Conservation (phyloP, 2,797 vertebrate genomes). For the Pangasius djambal region DNA sequence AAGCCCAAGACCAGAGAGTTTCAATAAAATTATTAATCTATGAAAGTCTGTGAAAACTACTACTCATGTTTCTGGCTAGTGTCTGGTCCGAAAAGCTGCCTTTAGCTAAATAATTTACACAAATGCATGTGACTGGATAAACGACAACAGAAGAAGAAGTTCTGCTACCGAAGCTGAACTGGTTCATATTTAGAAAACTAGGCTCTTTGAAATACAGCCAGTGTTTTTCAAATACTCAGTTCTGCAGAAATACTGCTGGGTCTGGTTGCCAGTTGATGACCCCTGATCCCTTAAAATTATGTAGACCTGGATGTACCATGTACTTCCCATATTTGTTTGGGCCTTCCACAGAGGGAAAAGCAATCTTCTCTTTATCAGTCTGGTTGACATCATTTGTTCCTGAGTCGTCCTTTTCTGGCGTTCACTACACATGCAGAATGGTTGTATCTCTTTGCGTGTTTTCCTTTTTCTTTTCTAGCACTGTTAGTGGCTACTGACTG, state of each 20-base stretch:
- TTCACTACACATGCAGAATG: neutral
- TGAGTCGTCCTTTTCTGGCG: neutral
- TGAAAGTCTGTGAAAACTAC: neutral
- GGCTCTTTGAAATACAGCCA: neutral
- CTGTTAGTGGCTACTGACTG: neutral
- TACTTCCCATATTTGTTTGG: neutral
- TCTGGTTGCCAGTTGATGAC: neutral
- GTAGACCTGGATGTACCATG: neutral
- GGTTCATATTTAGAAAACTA: neutral
- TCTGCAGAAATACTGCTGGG: neutral
- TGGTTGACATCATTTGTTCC: neutral
- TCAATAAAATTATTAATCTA: neutral
- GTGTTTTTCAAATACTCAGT: neutral
- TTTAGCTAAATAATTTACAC: neutral
- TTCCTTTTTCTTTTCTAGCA: neutral
- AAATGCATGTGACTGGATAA: neutral
- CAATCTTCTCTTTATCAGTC: neutral
- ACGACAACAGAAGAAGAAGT: neutral
- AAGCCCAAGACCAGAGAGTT: too few species aligned
- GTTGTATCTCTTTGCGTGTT: neutral
- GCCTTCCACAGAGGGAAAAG: neutral
- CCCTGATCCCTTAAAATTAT: neutral
- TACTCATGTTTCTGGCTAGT: neutral
- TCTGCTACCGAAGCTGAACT: neutral
- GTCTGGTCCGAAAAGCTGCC: neutral